A percentile compares a stretch with the other conserved stretches of the same genome.
Conservation (phyloP, 1,140 invertebrate species). For the Apis mellifera region DNA sequence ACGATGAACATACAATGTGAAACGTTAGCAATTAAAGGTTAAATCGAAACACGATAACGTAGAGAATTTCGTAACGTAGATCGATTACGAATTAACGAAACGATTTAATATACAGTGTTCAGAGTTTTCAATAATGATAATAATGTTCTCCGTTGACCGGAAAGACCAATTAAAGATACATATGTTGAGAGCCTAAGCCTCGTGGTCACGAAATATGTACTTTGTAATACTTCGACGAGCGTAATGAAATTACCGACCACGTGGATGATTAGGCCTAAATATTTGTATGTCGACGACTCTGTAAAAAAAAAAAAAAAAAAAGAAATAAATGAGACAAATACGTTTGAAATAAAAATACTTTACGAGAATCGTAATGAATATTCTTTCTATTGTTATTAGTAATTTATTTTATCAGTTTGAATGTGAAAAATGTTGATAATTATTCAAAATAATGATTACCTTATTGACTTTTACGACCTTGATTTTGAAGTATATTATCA, state of each 20-base stretch:
- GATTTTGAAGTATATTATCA: too few relatives aligned
- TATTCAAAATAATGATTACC: too few relatives aligned
- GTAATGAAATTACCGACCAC: conserved; percentile 26
- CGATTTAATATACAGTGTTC: conserved; percentile 12
- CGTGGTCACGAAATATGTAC: conserved; percentile 22
- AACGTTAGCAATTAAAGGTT: conserved; percentile 36
- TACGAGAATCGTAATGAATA: background rate
- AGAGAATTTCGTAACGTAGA: conserved; percentile 31
- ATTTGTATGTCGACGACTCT: conserved; percentile 54
- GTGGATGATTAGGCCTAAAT: conserved; percentile 45
- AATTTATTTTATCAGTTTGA: background rate
- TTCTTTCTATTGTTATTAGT: background rate
- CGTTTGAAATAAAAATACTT: conserved; percentile 55
- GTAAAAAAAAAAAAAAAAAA: conserved; percentile 20
- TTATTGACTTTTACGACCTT: too few relatives aligned
- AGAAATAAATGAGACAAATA: background rate
- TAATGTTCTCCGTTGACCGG: conserved; percentile 43
- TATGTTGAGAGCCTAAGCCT: conserved; percentile 27
- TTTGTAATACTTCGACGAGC: conserved; percentile 37
- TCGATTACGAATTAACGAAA: conserved; percentile 8
- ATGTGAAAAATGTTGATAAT: too few relatives aligned
- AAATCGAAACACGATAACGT: background rate
- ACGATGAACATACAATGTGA: background rate
- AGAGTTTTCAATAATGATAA: conserved; percentile 28
- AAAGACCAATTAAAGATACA: conserved; percentile 50